Base-by-base conservation (phyloP, 92 coral and sea anemone species). In the Porites evermanni region DNA sequence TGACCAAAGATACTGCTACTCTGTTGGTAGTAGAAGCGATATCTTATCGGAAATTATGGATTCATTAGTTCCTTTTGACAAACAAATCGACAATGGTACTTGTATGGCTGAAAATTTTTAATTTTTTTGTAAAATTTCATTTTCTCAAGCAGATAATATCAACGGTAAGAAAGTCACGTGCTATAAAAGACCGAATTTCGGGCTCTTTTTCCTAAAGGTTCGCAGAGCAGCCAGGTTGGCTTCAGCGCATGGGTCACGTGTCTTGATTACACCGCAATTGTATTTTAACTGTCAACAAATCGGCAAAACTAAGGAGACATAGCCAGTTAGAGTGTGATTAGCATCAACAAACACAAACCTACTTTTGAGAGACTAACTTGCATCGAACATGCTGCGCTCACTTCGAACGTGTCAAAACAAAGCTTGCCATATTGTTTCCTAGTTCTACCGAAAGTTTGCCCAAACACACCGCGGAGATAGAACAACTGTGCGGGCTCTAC, bases 351-450 rank as follows among this genome's bases (percentile, higher is more conserved):
- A 47, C 17, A 61, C 73, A 50, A 10, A 17, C 16, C 64, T 80
- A 64, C 17, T n/a, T 64, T 52, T 65, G n/a, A 21, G 64, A 83
- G 63, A 21, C 64, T 6, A 74, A 64, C 80, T 26, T 21, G 53
- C 51, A 63, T 24, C 24, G 64, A 73, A 17, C 63, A 54, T 23
- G 21, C 79, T 51, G 87, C 16, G 80, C 72, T 83, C 72, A 76
- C 47, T 16, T 5, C 53, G 52, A 77, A 70, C 72, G 80, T 83
- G 74, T 73, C 80, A 83, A 21, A 83, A 83, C 87, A 83, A 74
- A 70, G 23, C 56, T 47, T 64, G 73, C 87, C 87, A 83, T 83
- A 73, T 83, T 73, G 69, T 83, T 61, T 56, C 47, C 69, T 32
- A 72, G 79, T 63, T 70, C 58, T 78, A 72, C 58, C 86, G 38